These are phyloP conservation scores for Eulemur albifrons DNA, from an alignment of 2,797 vertebrate species.

Conservation along the genomic window DNA sequence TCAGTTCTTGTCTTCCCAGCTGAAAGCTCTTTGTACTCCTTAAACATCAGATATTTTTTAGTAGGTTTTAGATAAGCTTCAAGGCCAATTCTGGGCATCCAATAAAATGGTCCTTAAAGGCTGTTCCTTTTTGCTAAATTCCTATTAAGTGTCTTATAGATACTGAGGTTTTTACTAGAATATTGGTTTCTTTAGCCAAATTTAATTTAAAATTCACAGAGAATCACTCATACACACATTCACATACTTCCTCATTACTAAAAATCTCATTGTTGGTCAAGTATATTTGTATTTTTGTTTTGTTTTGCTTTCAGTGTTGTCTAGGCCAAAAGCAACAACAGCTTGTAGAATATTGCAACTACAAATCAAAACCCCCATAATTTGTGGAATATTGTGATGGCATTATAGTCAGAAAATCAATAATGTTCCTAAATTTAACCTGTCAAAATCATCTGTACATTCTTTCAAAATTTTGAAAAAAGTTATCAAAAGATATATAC, in stretches of 20 bases:
- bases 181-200: neutral
- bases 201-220: neutral
- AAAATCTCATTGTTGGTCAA: neutral
- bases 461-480: neutral
- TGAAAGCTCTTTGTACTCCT: neutral
- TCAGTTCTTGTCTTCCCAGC: neutral
- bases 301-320: neutral
- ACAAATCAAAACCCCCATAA: neutral
- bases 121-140: conserved; percentile 22
- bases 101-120: conserved; percentile 7
- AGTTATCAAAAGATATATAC: neutral
- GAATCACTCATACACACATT: neutral
- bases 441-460: neutral
- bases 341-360: neutral
- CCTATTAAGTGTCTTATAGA: neutral
- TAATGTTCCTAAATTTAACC: neutral
- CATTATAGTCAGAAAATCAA: neutral
- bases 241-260: neutral
- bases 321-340: neutral
- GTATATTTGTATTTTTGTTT: neutral
- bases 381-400: neutral
- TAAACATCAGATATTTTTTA: conserved; percentile 30
- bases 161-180: neutral
- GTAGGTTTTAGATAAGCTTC: conserved; percentile 23
- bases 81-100: conserved; percentile 40